A percentile compares a stretch with the other conserved stretches of the same genome.
Conservation (phyloP, 2,888 invertebrate species). For the Troides aeacus region DNA sequence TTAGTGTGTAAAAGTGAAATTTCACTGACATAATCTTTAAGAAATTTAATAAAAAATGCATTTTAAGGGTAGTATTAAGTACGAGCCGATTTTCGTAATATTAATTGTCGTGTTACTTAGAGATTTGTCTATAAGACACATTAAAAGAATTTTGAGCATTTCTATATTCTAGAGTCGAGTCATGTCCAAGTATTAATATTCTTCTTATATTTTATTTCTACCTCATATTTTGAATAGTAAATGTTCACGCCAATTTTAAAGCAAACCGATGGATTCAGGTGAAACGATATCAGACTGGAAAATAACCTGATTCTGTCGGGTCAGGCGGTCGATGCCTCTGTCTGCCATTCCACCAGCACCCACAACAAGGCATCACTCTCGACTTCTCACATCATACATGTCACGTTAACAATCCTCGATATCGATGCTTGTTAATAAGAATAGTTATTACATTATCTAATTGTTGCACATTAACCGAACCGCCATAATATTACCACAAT, state of each 20-base stretch:
- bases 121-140: too few relatives aligned
- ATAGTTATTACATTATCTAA: neutral
- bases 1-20: too few relatives aligned
- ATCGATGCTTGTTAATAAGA: neutral
- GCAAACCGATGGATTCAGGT: neutral
- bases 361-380: slow-evolving; percentile 69
- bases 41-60: too few relatives aligned
- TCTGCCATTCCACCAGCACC: slow-evolving; percentile 76
- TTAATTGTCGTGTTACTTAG: too few relatives aligned
- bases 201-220: too few relatives aligned
- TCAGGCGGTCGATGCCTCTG: slow-evolving; percentile 75
- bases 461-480: neutral
- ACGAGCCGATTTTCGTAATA: too few relatives aligned
- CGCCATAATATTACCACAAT: slow-evolving; percentile 19
- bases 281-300: slow-evolving; percentile 13
- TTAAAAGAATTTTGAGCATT: too few relatives aligned
- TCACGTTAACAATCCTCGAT: neutral
- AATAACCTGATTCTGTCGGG: slow-evolving; percentile 58
- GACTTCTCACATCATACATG: slow-evolving; percentile 31
- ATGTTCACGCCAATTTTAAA: neutral
- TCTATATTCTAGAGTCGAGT: too few relatives aligned
- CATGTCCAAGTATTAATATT: too few relatives aligned
- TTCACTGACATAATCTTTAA: too few relatives aligned
- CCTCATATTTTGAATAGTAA: too few relatives aligned
- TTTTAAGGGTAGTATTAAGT: too few relatives aligned